A percentile compares a stretch with the other conserved stretches of the same genome.
Conservation (phyloP, 2,888 invertebrate species). For the Omphaloscelis lunosa region DNA sequence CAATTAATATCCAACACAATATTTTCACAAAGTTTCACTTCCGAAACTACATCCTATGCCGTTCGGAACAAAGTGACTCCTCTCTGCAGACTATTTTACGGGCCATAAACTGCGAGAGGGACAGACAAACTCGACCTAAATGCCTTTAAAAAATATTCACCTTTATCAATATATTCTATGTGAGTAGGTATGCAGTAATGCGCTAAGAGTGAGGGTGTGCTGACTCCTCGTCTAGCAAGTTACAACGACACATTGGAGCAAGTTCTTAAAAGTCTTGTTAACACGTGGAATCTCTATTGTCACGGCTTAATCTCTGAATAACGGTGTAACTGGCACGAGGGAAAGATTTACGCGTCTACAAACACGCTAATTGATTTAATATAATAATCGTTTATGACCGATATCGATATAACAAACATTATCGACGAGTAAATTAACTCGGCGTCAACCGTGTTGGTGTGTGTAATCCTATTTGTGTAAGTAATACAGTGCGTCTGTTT, state of each 20-base stretch:
- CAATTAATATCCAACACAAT: constrained; percentile 85
- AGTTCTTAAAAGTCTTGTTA: constrained; percentile 75
- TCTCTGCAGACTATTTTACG: constrained; percentile 83
- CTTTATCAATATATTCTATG: constrained; percentile 70
- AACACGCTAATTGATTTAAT: constrained; percentile 71
- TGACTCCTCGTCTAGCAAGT: constrained; percentile 78
- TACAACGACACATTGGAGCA: constrained; percentile 71
- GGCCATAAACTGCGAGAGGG: constrained; percentile 78
- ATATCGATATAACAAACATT: constrained; percentile 39
- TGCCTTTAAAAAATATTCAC: constrained; percentile 76
- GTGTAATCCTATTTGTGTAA: constrained; percentile 68
- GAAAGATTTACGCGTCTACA: constrained; percentile 71
- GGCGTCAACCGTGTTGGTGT: constrained; percentile 56
- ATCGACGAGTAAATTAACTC: constrained; percentile 46
- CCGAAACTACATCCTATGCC: constrained; percentile 79
- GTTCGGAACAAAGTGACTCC: constrained; percentile 82
- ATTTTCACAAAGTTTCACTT: constrained; percentile 85
- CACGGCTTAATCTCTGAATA: constrained; percentile 71
- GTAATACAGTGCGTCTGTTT: constrained; percentile 71
- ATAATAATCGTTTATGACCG: constrained; percentile 61
- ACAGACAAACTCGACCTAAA: constrained; percentile 74
- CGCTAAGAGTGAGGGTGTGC: constrained; percentile 34
- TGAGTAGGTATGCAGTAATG: constrained; percentile 31
- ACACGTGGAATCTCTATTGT: constrained; percentile 74
- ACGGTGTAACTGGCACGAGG: constrained; percentile 63